A percentile compares a stretch with the other conserved stretches of the same genome.
Conservation (phyloP, 2,797 vertebrate species). For the Hafferia zeledoni region DNA sequence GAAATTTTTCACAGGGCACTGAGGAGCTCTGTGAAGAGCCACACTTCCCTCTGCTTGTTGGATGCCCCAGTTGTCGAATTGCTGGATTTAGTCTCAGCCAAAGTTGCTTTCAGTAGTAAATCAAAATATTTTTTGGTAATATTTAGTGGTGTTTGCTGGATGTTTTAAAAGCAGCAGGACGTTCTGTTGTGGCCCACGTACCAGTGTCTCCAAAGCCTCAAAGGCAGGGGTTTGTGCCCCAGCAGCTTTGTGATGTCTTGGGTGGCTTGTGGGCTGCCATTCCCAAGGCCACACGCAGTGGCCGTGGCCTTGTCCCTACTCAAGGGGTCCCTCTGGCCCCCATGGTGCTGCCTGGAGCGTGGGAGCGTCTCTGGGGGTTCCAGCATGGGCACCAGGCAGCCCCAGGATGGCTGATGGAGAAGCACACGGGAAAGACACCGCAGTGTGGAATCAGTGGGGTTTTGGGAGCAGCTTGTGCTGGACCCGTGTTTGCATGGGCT, state of each 20-base stretch:
- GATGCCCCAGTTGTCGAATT: background rate
- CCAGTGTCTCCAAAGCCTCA: too few relatives aligned
- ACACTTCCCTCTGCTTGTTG: background rate
- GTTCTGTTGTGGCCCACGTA: rapidly evolving
- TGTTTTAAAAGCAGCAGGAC: background rate
- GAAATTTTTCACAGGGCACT: background rate
- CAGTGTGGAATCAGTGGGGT: rapidly evolving
- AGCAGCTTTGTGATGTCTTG: background rate
- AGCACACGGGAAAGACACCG: rapidly evolving
- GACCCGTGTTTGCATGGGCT: rapidly evolving
- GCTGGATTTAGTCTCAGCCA: background rate
- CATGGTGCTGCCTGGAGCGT: rapidly evolving
- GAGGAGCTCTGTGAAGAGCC: background rate
- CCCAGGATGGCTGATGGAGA: rapidly evolving
- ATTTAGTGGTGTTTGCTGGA: rapidly evolving
- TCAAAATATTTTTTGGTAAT: background rate
- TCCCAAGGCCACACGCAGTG: rapidly evolving
- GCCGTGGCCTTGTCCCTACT: rapidly evolving
- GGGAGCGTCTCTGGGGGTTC: rapidly evolving
- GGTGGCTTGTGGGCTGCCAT: background rate
- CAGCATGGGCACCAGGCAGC: rapidly evolving
- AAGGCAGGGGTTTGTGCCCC: background rate
- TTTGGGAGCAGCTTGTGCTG: rapidly evolving
- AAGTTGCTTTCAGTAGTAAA: background rate
- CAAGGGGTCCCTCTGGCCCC: rapidly evolving